phyloP scores from a whole-genome alignment of 1,140 invertebrate genomes.

The Pteromalus puparum region DNA sequence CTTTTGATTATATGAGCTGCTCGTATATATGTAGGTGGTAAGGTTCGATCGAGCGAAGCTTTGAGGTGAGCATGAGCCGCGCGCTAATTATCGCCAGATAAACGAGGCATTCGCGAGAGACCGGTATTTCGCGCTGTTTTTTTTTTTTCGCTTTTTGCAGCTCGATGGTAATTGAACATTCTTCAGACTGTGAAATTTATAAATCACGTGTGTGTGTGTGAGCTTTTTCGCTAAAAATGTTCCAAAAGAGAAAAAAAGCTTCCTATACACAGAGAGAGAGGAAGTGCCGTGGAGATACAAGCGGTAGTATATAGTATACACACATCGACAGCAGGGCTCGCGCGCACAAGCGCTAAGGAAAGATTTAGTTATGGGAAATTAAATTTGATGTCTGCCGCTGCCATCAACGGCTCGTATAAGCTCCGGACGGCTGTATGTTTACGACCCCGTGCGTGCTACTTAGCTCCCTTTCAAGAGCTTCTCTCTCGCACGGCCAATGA shows the following conservation, averaged over 20 bases:
- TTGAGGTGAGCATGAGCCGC: background rate
- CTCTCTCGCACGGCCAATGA: background rate
- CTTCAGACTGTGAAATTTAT: background rate
- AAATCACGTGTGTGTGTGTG: too few species aligned
- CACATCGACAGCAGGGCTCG: constrained; percentile 56
- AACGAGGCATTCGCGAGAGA: background rate
- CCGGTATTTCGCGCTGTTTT: background rate
- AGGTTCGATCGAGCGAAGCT: background rate
- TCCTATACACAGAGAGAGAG: background rate
- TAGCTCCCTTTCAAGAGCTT: constrained; percentile 39
- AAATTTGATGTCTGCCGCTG: constrained; percentile 69
- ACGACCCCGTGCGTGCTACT: constrained; percentile 68
- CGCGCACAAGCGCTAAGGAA: constrained; percentile 65
- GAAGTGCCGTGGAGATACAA: background rate
- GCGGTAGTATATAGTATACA: background rate
- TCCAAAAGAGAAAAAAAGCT: too few species aligned
- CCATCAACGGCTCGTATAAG: constrained; percentile 72
- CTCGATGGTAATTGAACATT: background rate
- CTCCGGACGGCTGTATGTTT: constrained; percentile 68
- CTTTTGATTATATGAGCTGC: too few species aligned
- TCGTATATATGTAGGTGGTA: background rate
- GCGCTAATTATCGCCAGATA: constrained; percentile 23
- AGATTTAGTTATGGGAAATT: constrained; percentile 71
- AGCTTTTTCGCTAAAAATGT: too few species aligned
- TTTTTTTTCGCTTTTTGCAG: background rate